Evolutionary conservation across 2,888 invertebrate species (phyloP).

Genomic region (Diarsia dahlii): DNA sequence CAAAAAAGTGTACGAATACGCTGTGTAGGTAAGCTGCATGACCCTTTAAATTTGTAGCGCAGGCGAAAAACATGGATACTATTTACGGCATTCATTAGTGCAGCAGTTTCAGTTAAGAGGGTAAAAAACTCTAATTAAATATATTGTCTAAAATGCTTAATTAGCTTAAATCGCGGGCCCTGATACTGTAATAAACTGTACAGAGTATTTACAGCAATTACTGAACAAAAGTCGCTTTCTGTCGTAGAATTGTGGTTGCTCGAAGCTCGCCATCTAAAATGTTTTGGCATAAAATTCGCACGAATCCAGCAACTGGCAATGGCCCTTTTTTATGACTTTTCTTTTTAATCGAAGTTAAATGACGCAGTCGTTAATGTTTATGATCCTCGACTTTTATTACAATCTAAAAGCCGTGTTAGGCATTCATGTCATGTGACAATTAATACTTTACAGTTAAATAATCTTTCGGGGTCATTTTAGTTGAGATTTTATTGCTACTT

Average conservation of each 20-base stretch:
- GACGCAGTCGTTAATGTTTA: slow-evolving; percentile 68
- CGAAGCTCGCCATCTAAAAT: slow-evolving; percentile 54
- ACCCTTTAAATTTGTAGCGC: slow-evolving; percentile 19
- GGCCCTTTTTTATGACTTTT: slow-evolving; percentile 65
- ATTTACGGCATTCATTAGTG: slow-evolving; percentile 51
- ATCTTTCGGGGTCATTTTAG: slow-evolving; percentile 36
- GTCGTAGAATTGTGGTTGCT: slow-evolving; percentile 41
- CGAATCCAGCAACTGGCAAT: slow-evolving; percentile 61
- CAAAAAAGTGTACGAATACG: slow-evolving; percentile 14
- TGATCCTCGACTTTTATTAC: slow-evolving; percentile 65
- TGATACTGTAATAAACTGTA: slow-evolving; percentile 34
- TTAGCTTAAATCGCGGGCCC: slow-evolving; percentile 45
- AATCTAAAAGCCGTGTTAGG: slow-evolving; percentile 63
- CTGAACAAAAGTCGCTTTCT: slow-evolving; percentile 40
- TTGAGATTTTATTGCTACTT: slow-evolving; percentile 32
- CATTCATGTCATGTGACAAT: slow-evolving; percentile 64
- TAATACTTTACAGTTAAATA: slow-evolving; percentile 50
- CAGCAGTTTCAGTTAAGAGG: slow-evolving; percentile 38
- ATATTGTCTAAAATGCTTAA: slow-evolving; percentile 42
- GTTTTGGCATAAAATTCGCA: slow-evolving; percentile 60
- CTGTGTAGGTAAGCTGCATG: slow-evolving; percentile 43
- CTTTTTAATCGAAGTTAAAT: slow-evolving; percentile 71
- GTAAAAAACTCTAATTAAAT: slow-evolving; percentile 47
- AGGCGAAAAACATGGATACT: slow-evolving; percentile 36
- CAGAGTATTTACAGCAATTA: slow-evolving; percentile 33